A percentile compares a stretch with the other conserved stretches of the same genome.
These are phyloP conservation scores for Aphidius ervi DNA, from an alignment of 1,140 invertebrate species.

Conservation along the genomic window DNA sequence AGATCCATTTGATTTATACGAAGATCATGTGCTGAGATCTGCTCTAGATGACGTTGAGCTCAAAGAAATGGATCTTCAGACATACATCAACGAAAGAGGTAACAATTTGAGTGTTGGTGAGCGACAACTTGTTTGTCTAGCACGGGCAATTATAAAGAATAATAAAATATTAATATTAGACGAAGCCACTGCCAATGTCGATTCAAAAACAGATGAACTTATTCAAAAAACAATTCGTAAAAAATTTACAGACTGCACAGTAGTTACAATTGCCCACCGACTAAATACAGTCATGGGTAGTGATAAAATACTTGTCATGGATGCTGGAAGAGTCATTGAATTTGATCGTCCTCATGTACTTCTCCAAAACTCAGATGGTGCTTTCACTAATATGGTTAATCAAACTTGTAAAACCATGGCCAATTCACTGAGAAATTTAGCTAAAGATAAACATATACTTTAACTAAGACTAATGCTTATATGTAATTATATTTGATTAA, in stretches of 20 bases:
- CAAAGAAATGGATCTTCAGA: slow-evolving; percentile 32
- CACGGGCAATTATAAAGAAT: slow-evolving; percentile 68
- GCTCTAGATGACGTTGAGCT: slow-evolving; percentile 35
- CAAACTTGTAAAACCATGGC: too few species aligned
- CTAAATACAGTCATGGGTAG: slow-evolving; percentile 80
- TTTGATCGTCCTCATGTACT: too few species aligned
- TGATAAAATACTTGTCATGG: slow-evolving; percentile 39
- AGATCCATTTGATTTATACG: slow-evolving; percentile 70
- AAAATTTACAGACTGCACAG: slow-evolving; percentile 69
- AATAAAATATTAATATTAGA: slow-evolving; percentile 78
- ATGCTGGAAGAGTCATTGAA: not conserved
- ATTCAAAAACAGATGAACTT: slow-evolving; percentile 64
- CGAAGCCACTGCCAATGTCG: slow-evolving; percentile 69
- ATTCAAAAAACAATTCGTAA: slow-evolving; percentile 65
- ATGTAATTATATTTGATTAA: too few species aligned
- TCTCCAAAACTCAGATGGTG: too few species aligned
- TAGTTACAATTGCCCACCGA: slow-evolving; percentile 80
- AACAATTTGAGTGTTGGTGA: slow-evolving; percentile 74
- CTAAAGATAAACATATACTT: too few species aligned
- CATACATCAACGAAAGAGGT: slow-evolving; percentile 60
- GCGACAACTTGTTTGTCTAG: slow-evolving; percentile 74
- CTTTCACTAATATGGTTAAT: too few species aligned
- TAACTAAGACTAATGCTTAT: too few species aligned
- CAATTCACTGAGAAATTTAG: too few species aligned
- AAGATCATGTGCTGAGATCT: slow-evolving; percentile 28